Percentiles rank a stretch among this genome's conserved stretches.
Conservation (phyloP, 2,797 vertebrate species). For the Urocyon cinereoargenteus region DNA sequence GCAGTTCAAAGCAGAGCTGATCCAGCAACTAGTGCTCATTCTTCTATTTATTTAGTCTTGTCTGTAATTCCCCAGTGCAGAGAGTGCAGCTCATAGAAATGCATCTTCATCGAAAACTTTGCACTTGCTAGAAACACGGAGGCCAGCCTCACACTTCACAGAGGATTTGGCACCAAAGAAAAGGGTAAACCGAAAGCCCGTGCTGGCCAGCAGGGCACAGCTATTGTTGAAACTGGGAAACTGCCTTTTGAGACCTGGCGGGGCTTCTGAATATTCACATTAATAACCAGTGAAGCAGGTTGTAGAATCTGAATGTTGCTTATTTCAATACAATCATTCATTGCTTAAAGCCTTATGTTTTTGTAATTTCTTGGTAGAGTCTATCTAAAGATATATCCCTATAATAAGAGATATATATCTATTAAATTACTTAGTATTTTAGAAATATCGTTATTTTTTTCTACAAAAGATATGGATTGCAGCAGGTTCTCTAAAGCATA, state of each 20-base stretch:
- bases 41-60: background rate
- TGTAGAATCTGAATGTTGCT: conserved; percentile 80
- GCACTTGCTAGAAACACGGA: background rate
- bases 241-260: background rate
- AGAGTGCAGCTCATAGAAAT: background rate
- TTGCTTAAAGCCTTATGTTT: conserved; percentile 96
- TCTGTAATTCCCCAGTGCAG: conserved; percentile 26
- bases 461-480: conserved; percentile 83
- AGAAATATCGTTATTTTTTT: conserved; percentile 91
- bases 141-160: background rate
- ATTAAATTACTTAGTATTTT: conserved; percentile 91
- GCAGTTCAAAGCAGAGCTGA: background rate
- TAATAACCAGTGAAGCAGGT: background rate
- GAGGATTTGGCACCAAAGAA: conserved; percentile 19
- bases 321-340: conserved; percentile 92
- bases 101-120: background rate
- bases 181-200: background rate
- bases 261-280: background rate
- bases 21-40: background rate
- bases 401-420: conserved; percentile 84
- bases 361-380: conserved; percentile 94
- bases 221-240: background rate
- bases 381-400: conserved; percentile 86
- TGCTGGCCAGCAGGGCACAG: background rate
- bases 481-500: conserved; percentile 89